phyloP scores from a whole-genome alignment of 2,797 vertebrate genomes.

The Poecilia picta region DNA sequence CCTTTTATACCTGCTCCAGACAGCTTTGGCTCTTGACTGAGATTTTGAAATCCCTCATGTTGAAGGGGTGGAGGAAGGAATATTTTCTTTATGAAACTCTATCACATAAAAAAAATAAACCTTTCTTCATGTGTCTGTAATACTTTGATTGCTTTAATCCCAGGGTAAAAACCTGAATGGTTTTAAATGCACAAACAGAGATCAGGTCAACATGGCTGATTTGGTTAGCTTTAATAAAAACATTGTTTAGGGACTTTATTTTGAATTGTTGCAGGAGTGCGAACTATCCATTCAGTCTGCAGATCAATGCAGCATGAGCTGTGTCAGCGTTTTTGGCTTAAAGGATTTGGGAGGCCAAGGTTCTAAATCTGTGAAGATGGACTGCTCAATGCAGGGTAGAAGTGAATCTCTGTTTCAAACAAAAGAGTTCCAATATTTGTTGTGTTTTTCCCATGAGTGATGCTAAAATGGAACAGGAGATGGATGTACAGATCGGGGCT shows the following conservation, averaged over 20 bases:
- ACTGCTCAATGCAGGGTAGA: not conserved
- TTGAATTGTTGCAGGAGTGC: not conserved
- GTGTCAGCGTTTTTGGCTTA: not conserved
- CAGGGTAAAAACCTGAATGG: not conserved
- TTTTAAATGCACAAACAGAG: not conserved
- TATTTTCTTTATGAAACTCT: not conserved
- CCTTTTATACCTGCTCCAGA: too few relatives aligned
- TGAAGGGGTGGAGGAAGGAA: too few relatives aligned
- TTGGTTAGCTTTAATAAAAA: not conserved
- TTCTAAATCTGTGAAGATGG: not conserved
- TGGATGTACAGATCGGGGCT: not conserved
- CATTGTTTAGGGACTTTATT: not conserved
- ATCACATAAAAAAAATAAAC: not conserved
- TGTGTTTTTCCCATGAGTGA: not conserved
- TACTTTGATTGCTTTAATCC: not conserved
- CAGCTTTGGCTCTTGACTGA: not conserved
- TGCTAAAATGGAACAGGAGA: not conserved
- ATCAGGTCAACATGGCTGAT: not conserved
- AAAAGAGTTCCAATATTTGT: not conserved
- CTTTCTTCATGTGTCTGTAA: not conserved
- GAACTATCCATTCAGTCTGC: not conserved
- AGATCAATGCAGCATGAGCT: not conserved
- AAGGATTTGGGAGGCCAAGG: not conserved
- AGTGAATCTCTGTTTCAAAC: not conserved
- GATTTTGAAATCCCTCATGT: not conserved